Evolutionary conservation across 2,797 vertebrate genomes (phyloP).

Genomic region (Oryzias dopingdopingensis): DNA sequence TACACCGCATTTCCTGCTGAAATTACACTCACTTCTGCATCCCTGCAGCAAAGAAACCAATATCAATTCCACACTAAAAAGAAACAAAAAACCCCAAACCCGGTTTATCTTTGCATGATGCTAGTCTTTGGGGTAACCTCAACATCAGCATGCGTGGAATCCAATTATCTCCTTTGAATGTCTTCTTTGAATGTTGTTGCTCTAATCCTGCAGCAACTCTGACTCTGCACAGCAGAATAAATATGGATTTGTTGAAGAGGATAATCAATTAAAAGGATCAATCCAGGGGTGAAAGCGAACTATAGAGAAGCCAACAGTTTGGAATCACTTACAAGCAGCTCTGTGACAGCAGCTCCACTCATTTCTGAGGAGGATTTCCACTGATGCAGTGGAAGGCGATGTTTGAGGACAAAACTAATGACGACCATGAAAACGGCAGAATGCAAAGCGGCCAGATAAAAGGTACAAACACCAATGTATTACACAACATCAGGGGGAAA

Average conservation of each 20-base stretch:
- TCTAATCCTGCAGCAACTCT: background rate
- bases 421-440: too few relatives aligned
- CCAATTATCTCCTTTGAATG: conserved; percentile 18
- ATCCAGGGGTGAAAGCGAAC: too few relatives aligned
- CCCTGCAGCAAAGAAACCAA: conserved; percentile 6
- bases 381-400: too few relatives aligned
- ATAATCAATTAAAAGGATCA: background rate
- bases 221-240: background rate
- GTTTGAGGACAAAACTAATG: too few relatives aligned
- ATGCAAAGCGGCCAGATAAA: too few relatives aligned
- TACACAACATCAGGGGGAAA: too few relatives aligned
- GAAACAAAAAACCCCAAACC: background rate
- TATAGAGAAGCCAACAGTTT: too few relatives aligned
- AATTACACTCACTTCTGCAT: conserved; percentile 23
- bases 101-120: conserved; percentile 5
- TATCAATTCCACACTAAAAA: conserved; percentile 31
- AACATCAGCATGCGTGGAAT: conserved; percentile 5
- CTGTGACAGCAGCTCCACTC: too few relatives aligned
- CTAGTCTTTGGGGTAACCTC: conserved; percentile 7
- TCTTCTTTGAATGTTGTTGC: conserved; percentile 6
- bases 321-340: too few relatives aligned
- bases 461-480: too few relatives aligned
- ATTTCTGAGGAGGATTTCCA: too few relatives aligned
- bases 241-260: too few relatives aligned
- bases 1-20: conserved; percentile 7